Evolutionary conservation across 2,113 vertebrate species (phyloP), one percentile per base, ranked within the genome.

Genomic region (Gracilinanus agilis): DNA sequence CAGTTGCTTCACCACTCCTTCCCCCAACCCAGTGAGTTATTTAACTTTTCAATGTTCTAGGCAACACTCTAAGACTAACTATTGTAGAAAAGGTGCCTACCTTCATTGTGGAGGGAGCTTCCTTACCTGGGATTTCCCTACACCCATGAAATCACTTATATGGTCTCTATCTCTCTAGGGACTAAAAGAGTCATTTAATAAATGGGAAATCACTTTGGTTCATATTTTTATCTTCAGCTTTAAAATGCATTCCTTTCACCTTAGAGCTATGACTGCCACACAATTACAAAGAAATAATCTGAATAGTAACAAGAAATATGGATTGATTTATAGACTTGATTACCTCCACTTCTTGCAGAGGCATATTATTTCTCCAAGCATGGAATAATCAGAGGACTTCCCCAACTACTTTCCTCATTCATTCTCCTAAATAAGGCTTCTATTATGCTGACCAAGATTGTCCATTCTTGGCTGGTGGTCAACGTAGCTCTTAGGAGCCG

Each of bases 141-240:
- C 23, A 23, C n/a, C 19, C 7, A 96, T 75, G 91, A 94, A 94
- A 88, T 44, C 58, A 5, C 94, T 53, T 21, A 54, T 90, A 61
- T 54, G 67, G 67, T 94, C 96, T 95, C 93, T 49, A 91, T 96
- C 40, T 92, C 90, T 95, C 91, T 55, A 93, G 94, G 94, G 96
- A 61, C 93, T 91, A 54, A 92, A 92, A 83, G 67, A 96, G 67
- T 93, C 93, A 90, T 96, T 97, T 96, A 95, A 92, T 44, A 94
- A 96, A 96, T 91, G 40, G 34, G 75, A 95, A 61, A 93, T 95
- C 53, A 25, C 55, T 55, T 40, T 92, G 89, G 95, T 89, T 94
- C 53, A 55, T 94, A 93, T 55, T 40, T 96, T 96, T 94, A 94
- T 94, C 53, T 88, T 90, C 89, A 90, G 12, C 94, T 93, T 95